Percentiles rank a stretch among this genome's conserved stretches.
Conservation (phyloP, 1,140 invertebrate genomes). For the Nebria ingens region DNA sequence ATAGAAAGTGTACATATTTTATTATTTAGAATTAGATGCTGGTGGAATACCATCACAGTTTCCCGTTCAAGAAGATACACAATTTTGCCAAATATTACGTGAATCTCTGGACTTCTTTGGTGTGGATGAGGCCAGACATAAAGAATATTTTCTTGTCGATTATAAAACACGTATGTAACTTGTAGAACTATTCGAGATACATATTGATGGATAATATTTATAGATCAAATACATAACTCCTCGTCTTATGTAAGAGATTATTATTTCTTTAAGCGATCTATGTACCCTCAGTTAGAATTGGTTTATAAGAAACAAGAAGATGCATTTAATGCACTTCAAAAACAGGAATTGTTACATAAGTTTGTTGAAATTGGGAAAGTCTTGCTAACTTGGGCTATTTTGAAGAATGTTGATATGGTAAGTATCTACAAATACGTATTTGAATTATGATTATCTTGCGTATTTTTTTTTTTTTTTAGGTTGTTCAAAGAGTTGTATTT, state of each 20-base stretch:
- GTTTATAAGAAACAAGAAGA: conserved; percentile 87
- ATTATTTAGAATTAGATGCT: conserved; percentile 61
- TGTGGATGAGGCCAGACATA: conserved; percentile 81
- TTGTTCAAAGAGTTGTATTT: conserved; percentile 94
- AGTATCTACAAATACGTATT: conserved; percentile 13
- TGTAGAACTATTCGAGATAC: conserved; percentile 2
- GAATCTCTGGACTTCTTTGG: conserved; percentile 97
- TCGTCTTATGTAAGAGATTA: conserved; percentile 92
- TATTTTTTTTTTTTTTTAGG: conserved; percentile 36
- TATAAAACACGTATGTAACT: conserved; percentile 89
- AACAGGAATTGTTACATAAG: conserved; percentile 85
- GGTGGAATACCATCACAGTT: conserved; percentile 97
- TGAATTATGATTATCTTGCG: neutral
- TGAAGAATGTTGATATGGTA: conserved; percentile 84
- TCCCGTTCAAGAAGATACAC: conserved; percentile 97
- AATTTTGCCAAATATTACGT: conserved; percentile 89
- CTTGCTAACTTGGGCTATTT: conserved; percentile 76
- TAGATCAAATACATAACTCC: conserved; percentile 90
- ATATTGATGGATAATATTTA: conserved; percentile 21
- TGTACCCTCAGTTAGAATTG: conserved; percentile 94
- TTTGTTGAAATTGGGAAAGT: conserved; percentile 97
- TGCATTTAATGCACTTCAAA: conserved; percentile 84
- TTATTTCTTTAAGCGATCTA: conserved; percentile 97
- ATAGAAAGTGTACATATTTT: neutral
- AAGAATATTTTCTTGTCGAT: conserved; percentile 91